Conservation (phyloP, 2,888 invertebrate species). For the Harpalus rubripes region DNA sequence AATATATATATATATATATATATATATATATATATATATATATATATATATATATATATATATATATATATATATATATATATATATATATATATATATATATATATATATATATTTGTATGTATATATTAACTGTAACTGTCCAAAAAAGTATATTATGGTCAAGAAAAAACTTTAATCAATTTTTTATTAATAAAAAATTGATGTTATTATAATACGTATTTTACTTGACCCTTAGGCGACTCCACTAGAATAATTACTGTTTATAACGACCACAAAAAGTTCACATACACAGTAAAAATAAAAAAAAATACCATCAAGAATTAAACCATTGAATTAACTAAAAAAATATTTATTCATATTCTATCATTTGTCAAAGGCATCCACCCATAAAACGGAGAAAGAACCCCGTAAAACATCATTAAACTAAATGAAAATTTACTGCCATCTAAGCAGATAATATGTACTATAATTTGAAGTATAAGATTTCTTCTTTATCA, state of each 20-base stretch:
- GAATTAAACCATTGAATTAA: too few relatives aligned
- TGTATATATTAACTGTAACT: background rate
- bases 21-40: too few relatives aligned
- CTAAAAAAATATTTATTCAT: too few relatives aligned
- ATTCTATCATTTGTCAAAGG: too few relatives aligned
- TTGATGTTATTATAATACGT: slow-evolving; percentile 56
- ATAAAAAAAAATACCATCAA: too few relatives aligned
- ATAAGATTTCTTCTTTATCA: background rate
- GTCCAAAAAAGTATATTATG: slow-evolving; percentile 50
- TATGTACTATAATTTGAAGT: background rate
- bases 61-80: too few relatives aligned
- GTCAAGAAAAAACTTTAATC: slow-evolving; percentile 49
- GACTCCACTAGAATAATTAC: background rate
- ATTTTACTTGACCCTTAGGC: background rate
- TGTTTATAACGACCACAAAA: background rate
- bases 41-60: too few relatives aligned
- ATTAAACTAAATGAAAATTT: background rate
- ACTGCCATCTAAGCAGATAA: background rate
- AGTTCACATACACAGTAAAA: background rate
- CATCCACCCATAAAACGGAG: too few relatives aligned
- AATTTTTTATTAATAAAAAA: slow-evolving; percentile 57
- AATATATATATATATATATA: too few relatives aligned
- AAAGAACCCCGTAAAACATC: too few relatives aligned
- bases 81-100: too few relatives aligned
- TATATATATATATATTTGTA: too few relatives aligned